Base-by-base conservation (phyloP, 2,888 invertebrate genomes). In the Electrophaes corylata region DNA sequence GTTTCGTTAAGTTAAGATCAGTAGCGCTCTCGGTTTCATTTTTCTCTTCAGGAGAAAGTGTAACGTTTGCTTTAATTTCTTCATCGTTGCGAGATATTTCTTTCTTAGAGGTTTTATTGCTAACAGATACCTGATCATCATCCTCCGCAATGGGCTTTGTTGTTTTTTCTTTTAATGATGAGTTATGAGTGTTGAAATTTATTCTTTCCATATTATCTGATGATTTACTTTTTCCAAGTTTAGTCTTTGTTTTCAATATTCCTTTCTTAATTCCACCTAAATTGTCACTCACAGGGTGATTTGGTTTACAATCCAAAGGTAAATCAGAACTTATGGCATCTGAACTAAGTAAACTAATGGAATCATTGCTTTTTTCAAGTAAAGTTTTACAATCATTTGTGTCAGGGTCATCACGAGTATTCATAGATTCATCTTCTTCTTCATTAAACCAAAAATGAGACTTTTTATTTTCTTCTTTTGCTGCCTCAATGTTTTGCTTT, bases 401-500 rank as follows among this genome's bases (percentile, higher is more conserved):
- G 1, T 19, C 37, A 29, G 47, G 2, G 8, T 26, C 18, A 40
- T 44, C 40, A 26, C 19, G 46, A 23, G 20, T 10, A 16, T 50
- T 26, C 3, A 56, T 56, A 12, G 41, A 20, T 50, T 67, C 66
- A 37, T 75, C 63, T 41, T 84, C 81, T 67, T 88, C 88, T 29
- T n/a, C 85, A 67, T 88, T 84, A 67, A 81, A 83, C 91, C 90
- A 91, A 73, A 79, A 84, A 43, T 86, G 60, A 10, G 83, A 81
- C 47, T 83, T 79, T 69, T 83, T 81, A 31, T 77, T 71, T 62
- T 85, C 80, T 69, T 89, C 84, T 67, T 79, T 86, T 11, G 75
- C 76, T 60, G 93, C 92, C 23, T 85, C 79, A 41, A 93, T 67
- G 41, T 85, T 78, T 78, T 93, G 88, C 72, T 92, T 93, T 60